Percentiles rank a stretch among this genome's conserved stretches.
These are phyloP conservation scores for Pluvianellus socialis DNA, from an alignment of 2,113 vertebrate species.

Conservation along the genomic window DNA sequence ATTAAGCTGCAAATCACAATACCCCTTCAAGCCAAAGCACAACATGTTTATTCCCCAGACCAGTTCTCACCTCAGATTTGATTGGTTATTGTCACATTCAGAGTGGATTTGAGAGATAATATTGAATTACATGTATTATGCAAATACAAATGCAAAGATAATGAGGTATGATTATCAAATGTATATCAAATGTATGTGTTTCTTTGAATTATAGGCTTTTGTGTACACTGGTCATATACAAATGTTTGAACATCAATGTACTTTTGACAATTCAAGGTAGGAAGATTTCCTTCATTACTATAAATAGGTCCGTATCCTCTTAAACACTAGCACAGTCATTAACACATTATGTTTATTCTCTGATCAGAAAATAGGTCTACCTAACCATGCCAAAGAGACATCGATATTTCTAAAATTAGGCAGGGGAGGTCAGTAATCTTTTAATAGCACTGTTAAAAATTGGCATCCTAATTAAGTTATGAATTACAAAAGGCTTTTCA, in stretches of 20 bases:
- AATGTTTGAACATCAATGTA: neutral
- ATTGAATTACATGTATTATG: neutral
- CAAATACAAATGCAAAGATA: neutral
- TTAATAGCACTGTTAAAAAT: constrained; percentile 27
- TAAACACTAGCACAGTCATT: constrained; percentile 15
- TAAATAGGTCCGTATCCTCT: neutral
- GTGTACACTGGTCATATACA: neutral
- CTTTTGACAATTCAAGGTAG: neutral
- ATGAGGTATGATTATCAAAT: neutral
- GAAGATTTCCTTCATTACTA: neutral
- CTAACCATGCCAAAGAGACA: neutral
- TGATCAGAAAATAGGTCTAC: constrained; percentile 42
- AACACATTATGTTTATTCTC: constrained; percentile 2
- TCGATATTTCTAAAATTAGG: constrained; percentile 19
- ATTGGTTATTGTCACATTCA: neutral
- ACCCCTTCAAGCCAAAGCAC: neutral
- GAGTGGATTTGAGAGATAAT: neutral
- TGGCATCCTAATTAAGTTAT: constrained; percentile 38
- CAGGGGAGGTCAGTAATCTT: constrained; percentile 8
- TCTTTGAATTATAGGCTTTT: neutral
- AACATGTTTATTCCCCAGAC: neutral
- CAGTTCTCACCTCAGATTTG: neutral
- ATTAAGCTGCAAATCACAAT: neutral
- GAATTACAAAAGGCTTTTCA: constrained; percentile 19
- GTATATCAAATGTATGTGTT: neutral